Evolutionary conservation across 1,140 invertebrate species (phyloP).

Genomic region (Drosophila gunungcola): DNA sequence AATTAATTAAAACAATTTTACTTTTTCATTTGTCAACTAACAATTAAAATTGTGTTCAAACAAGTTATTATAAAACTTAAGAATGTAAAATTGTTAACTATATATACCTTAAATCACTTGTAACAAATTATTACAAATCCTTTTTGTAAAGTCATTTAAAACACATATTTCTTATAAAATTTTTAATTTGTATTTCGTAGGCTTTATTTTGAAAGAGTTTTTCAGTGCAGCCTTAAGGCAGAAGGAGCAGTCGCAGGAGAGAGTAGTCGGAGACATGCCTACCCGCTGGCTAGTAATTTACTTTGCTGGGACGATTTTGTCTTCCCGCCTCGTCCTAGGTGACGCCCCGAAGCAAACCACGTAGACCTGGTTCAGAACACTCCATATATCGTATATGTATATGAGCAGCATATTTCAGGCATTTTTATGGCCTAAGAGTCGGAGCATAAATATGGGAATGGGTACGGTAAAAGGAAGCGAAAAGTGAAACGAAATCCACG

Average conservation of each 20-base stretch:
- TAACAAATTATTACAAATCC: too few species aligned
- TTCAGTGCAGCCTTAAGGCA: conserved; percentile 11
- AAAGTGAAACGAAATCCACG: conserved; percentile 7
- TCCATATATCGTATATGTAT: conserved; percentile 57
- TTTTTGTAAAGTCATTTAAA: too few species aligned
- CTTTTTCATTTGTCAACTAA: too few species aligned
- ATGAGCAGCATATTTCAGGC: conserved; percentile 71
- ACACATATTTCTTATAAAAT: background rate
- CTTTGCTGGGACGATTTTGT: conserved; percentile 12
- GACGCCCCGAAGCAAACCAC: conserved; percentile 53
- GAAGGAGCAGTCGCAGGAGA: conserved; percentile 2
- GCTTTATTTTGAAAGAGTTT: background rate
- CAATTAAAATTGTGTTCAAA: too few species aligned
- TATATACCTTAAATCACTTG: too few species aligned
- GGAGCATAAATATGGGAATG: conserved; percentile 21
- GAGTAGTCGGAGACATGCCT: conserved; percentile 28
- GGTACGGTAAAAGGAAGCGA: background rate
- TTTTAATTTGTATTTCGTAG: background rate
- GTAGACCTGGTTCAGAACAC: conserved; percentile 7
- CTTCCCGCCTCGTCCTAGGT: conserved; percentile 39
- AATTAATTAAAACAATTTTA: too few species aligned
- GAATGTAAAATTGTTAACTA: too few species aligned
- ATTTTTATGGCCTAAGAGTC: conserved; percentile 57
- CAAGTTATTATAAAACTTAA: too few species aligned
- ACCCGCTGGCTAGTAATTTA: conserved; percentile 60